Evolutionary conservation across 2,113 vertebrate species (phyloP), one percentile per base, ranked within the genome.

Genomic region (Natator depressus): DNA sequence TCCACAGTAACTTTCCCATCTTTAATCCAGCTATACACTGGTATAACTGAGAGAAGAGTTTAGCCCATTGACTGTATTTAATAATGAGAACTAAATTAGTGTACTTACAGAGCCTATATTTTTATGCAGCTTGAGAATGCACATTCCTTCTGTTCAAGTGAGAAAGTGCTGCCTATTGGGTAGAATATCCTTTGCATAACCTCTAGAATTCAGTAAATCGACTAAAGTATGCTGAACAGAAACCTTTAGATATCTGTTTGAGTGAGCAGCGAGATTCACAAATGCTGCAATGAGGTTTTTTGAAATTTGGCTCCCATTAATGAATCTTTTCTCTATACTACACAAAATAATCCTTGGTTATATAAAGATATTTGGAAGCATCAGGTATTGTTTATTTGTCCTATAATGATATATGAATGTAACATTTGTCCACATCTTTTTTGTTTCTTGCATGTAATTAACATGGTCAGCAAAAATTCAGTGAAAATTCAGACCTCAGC

Each of bases 381-480:
- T 20, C 7, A 0, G 29, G 22, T 1, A 4, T 2, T 1, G 76
- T 8, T 4, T 0, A 22, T 0, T 81, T 4, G 17, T 69, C 25
- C 84, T 6, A 0, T 5, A 3, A 6, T 27, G 84, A 1, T 0
- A 6, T 2, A n/a, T 6, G 25, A 31, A 53, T 2, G 55, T 2
- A 5, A 16, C 19, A 0, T 0, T 0, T 3, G 2, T 51, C 22
- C 0, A 7, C 5, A 72, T 75, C 0, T 0, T 0, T 47, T 80
- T 1, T 4, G 13, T 7, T 27, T 51, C 25, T 7, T 2, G 8
- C 42, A 10, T 0, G 4, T 1, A 10, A 1, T 0, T 1, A 2
- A 0, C 0, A 55, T 1, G 47, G 75, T 31, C 42, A 4, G 89
- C 89, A 46, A 9, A 80, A 80, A 8, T 31, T 35, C 47, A 49